Base-by-base conservation (phyloP, 2,797 vertebrate species). In the Limosa lapponica region DNA sequence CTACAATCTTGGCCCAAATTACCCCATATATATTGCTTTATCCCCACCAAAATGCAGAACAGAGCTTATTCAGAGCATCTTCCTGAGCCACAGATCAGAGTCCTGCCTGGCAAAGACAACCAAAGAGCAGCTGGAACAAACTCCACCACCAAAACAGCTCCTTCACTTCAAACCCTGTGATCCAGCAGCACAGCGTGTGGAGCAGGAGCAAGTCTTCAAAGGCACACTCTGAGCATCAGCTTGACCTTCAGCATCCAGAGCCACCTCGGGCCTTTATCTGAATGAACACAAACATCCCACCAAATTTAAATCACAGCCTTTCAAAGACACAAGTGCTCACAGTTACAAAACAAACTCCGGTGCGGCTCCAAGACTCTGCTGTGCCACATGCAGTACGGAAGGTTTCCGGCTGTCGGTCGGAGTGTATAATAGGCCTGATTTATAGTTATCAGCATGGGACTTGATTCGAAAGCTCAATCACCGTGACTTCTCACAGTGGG, bases 401-500 rank as follows among this genome's bases (percentile, higher is more conserved):
- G 95, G 96, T 97, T 98, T 85, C 93, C 46, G 92, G 88, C 94
- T 95, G 96, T 97, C 97, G 83, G 97, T 95, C 89, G 30, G 59
- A 87, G 91, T 54, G 87, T 94, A 96, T 98, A 98, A 98, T 98
- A 52, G 97, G 98, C 23, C 98, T 98, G 98, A 98, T 98, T 98
- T 98, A 98, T 98, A 96, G 97, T 97, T 97, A 97, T 86, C 98
- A 98, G 98, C 98, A 82, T 98, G 98, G 96, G 97, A 98, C 97
- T 97, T 97, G 98, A 98, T 97, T 98, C 96, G 94, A 96, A 90
- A 98, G 97, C 98, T 98, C 98, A 98, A 98, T 98, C 98, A 98
- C 98, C 94, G 96, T 97, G 97, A 97, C 98, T 98, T 73, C 97
- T 97, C 98, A 95, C 67, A 97, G 98, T 98, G 97, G 98, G 98